These are phyloP conservation scores for Parochlus steinenii DNA, from an alignment of 2,888 invertebrate genomes.

Conservation along the genomic window DNA sequence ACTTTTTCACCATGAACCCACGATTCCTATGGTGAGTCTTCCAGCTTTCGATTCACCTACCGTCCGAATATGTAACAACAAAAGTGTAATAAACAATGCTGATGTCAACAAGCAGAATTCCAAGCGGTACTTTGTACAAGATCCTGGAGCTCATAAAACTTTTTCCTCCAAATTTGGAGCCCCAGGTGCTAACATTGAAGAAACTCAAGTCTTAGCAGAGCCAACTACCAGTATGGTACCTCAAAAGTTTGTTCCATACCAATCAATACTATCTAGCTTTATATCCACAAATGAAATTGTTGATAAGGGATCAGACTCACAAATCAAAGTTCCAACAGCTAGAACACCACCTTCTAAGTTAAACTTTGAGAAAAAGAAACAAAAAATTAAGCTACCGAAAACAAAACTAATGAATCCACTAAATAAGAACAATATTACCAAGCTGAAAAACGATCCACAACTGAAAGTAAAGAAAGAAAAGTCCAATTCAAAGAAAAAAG, in stretches of 20 bases:
- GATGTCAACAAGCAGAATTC: no score
- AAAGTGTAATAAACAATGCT: no score
- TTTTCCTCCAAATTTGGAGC: no score
- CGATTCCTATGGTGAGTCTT: no score
- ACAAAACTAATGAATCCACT: slow-evolving; percentile 7
- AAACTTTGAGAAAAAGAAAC: slow-evolving; percentile 1
- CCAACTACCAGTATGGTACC: neutral
- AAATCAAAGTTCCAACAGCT: neutral
- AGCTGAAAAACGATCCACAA: no score
- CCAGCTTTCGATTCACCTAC: no score
- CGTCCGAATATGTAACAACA: no score
- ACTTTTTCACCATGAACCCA: no score
- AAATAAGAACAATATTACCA: slow-evolving; percentile 1
- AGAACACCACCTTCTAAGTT: neutral
- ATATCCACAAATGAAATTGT: neutral
- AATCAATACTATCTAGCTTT: neutral
- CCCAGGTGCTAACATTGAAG: no score
- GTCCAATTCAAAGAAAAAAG: no score
- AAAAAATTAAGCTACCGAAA: slow-evolving; percentile 1
- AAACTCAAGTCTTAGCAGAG: neutral
- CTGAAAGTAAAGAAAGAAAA: slow-evolving; percentile 5
- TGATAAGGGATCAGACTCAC: neutral
- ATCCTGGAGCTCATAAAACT: no score
- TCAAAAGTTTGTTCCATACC: neutral
- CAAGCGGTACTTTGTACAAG: no score